Evolutionary conservation across 92 coral and sea anemone genomes (phyloP), one percentile per base, ranked within the genome.

Genomic region (Meandrina meandrites): DNA sequence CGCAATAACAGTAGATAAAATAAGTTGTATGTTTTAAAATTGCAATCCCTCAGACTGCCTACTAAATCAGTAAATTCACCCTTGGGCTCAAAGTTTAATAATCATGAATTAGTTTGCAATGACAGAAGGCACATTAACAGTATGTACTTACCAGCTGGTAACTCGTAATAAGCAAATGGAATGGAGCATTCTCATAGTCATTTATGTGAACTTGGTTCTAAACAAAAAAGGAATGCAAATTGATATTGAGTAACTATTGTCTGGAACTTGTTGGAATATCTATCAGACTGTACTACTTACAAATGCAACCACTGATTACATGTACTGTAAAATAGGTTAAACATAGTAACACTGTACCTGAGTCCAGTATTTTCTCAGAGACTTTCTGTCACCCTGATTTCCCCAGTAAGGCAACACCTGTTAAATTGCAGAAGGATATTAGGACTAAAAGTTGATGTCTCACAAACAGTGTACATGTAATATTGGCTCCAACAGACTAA

Each of bases 341-440:
- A 73, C 48, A 18, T 35, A 4, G 24, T 16, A 73, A 15, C 10
- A 36, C 8, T 17, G 27, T 81, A 97, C 99, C 99, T 96, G 96
- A 36, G 92, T 97, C 99, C 99, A 97, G 88, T 95, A 97, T 81
- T 97, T 97, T 87, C 99, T 89, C 37, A 97, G 92, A 42, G 99
- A 97, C 64, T 97, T 97, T 73, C 99, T 86, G 82, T 97, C 99
- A 81, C 94, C 86, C 80, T 97, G 99, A 40, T 97, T 97, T 72
- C 99, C 99, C 99, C 99, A 97, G 84, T 97, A 97, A 0, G 99
- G 99, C 73, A 97, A 86, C 73, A 97, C 96, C 99, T 97, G 82
- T 16, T n/a, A 56, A 80, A 18, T 32, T n/a, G 47, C 0, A 73
- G 30, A 8, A 24, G 27, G 68, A 60, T 24, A 6, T 60, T 66